Evolutionary conservation across 2,888 invertebrate genomes (phyloP), one percentile per base, ranked within the genome.

Genomic region (Clivina fossor): DNA sequence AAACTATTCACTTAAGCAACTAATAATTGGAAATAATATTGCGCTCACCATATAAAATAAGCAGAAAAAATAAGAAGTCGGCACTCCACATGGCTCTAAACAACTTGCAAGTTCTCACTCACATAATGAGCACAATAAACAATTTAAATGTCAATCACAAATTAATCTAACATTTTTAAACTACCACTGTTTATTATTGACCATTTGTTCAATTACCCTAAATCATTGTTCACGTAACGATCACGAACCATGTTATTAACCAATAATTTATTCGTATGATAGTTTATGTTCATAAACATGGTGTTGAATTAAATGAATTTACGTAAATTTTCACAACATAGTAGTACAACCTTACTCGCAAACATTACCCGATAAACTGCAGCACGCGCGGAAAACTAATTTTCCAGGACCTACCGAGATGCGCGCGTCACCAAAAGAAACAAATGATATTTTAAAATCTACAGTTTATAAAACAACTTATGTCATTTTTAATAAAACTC

Each of bases 41-140:
- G 9, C n/a, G 19, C 44, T 53, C 37, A 53, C 53, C 53, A 24
- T 53, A 44, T 44, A 53, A 53, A 44, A 53, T 53, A 7, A 53
- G 44, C 35, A 53, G 18, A 20, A 53, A 53, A 49, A 49, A 49
- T 19, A 53, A 16, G 16, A 22, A 33, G 15, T 44, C 18, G 19
- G 35, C 41, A 33, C 44, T 41, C 53, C 43, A 33, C 53, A 53
- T 44, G 18, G n/a, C 33, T 53, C 24, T 22, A 22, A 9, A 19
- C 8, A 3, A 13, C 53, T 26, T 43, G 2, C 9, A 26, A 20
- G 24, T 22, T 43, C n/a, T n/a, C 43, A 33, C 53, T 53, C 53
- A 53, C 53, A 53, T 53, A 19, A 16, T 53, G 38, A 38, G 22
- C 44, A 53, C 44, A 44, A 35, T 19, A 24, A 18, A 22, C n/a